phyloP scores from a whole-genome alignment of 1,140 invertebrate genomes.

The Cataglyphis hispanica region DNA sequence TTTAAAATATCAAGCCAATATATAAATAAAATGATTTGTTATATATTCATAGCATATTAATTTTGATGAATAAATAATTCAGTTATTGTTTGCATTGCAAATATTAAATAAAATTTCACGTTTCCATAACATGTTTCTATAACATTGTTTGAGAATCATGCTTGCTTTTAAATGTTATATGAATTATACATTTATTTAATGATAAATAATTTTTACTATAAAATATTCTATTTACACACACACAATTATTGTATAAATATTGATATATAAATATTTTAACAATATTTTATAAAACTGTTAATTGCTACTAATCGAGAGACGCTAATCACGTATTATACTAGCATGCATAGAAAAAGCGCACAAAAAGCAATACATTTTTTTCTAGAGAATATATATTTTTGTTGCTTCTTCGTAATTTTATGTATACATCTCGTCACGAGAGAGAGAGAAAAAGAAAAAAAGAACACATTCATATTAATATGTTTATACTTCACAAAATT shows the following conservation, averaged over 20 bases:
- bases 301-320: not conserved
- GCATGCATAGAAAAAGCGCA: not conserved
- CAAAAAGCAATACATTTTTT: constrained; percentile 10
- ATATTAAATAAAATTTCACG: not conserved
- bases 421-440: not conserved
- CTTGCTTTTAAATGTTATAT: not conserved
- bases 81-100: not conserved
- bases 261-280: not conserved
- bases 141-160: not conserved
- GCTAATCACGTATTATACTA: too few species aligned
- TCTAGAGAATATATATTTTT: not conserved
- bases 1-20: not conserved
- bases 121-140: not conserved
- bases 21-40: not conserved
- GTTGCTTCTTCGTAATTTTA: not conserved
- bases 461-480: not conserved
- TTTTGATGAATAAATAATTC: constrained; percentile 10
- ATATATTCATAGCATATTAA: not conserved
- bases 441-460: not conserved
- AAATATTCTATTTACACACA: not conserved
- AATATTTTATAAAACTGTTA: not conserved
- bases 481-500: not conserved
- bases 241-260: not conserved
- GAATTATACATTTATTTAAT: not conserved
- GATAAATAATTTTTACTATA: not conserved